phyloP scores from a whole-genome alignment of 2,888 invertebrate species.

The Acronicta alni region DNA sequence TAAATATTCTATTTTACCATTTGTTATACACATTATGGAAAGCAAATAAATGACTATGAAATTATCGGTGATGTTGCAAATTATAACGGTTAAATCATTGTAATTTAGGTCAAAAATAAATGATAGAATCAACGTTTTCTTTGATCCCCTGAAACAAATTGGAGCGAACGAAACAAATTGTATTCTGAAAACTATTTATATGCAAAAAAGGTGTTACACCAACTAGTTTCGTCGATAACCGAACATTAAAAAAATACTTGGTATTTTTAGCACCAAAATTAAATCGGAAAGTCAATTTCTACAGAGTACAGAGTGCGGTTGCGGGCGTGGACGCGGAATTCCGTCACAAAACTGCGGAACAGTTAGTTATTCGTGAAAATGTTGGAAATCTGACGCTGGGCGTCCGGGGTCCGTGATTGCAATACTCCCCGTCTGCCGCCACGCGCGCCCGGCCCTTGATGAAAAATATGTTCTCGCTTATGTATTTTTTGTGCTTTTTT shows the following conservation, averaged over 20 bases:
- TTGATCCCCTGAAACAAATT: constrained; percentile 35
- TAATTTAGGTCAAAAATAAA: constrained; percentile 3
- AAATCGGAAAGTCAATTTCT: constrained; percentile 27
- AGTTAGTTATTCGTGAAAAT: constrained; percentile 60
- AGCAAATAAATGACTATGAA: too few relatives aligned
- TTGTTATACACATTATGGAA: too few relatives aligned
- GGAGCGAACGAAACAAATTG: constrained; percentile 24
- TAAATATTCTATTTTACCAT: too few relatives aligned
- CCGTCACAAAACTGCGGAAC: constrained; percentile 38
- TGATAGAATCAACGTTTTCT: constrained; percentile 25
- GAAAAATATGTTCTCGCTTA: constrained; percentile 71
- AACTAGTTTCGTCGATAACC: constrained; percentile 9
- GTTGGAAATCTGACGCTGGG: constrained; percentile 55
- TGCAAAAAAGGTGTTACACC: constrained; percentile 29
- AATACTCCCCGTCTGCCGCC: constrained; percentile 65
- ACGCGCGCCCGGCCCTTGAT: constrained; percentile 68
- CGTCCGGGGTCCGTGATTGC: constrained; percentile 68
- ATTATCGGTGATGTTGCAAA: too few relatives aligned
- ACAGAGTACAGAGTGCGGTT: constrained; percentile 5
- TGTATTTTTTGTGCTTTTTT: constrained; percentile 55
- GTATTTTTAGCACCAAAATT: constrained; percentile 25
- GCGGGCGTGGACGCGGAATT: constrained; percentile 21
- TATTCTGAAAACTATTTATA: constrained; percentile 35
- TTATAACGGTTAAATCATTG: too few relatives aligned
- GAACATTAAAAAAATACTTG: constrained; percentile 19